Percentiles rank a stretch among this genome's conserved stretches.
Conservation (phyloP, 1,140 invertebrate genomes). For the Andricus grossulariae region DNA sequence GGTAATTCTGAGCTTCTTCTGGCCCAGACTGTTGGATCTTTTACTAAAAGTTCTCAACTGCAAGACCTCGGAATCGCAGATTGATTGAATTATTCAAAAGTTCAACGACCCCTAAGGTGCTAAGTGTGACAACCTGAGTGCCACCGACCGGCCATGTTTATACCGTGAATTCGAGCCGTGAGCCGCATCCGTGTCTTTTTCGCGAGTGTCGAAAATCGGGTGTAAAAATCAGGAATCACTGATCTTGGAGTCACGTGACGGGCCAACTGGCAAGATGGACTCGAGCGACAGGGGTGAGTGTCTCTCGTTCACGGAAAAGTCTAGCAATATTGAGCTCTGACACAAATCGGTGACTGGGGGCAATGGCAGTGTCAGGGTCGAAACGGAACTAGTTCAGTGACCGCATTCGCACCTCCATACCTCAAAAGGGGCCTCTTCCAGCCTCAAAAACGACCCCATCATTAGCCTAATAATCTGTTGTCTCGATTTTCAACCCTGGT, state of each 20-base stretch:
- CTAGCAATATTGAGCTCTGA: slow-evolving; percentile 64
- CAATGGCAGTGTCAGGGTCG: slow-evolving; percentile 75
- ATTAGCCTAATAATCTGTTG: background rate
- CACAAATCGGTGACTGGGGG: slow-evolving; percentile 66
- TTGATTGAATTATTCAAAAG: slow-evolving; percentile 48
- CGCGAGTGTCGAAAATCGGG: slow-evolving; percentile 43
- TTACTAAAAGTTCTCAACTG: slow-evolving; percentile 39
- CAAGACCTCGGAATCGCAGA: slow-evolving; percentile 4
- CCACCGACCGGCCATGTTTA: slow-evolving; percentile 72
- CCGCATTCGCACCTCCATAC: slow-evolving; percentile 59
- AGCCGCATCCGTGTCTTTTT: slow-evolving; percentile 55
- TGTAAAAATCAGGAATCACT: slow-evolving; percentile 36
- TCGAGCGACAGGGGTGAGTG: slow-evolving; percentile 72
- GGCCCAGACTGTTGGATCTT: slow-evolving; percentile 44
- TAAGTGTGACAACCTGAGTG: slow-evolving; percentile 63
- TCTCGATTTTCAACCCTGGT: background rate
- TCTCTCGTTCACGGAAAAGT: slow-evolving; percentile 34
- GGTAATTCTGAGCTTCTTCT: slow-evolving; percentile 44
- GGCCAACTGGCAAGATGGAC: slow-evolving; percentile 59
- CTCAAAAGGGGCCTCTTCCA: slow-evolving; percentile 29
- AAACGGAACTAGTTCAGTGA: slow-evolving; percentile 73
- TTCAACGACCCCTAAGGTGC: slow-evolving; percentile 65
- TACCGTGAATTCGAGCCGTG: slow-evolving; percentile 65
- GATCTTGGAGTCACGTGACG: slow-evolving; percentile 39
- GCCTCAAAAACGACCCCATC: background rate